A percentile compares a stretch with the other conserved stretches of the same genome.
Conservation (phyloP, 1,140 invertebrate genomes). For the Drosophila grimshawi region DNA sequence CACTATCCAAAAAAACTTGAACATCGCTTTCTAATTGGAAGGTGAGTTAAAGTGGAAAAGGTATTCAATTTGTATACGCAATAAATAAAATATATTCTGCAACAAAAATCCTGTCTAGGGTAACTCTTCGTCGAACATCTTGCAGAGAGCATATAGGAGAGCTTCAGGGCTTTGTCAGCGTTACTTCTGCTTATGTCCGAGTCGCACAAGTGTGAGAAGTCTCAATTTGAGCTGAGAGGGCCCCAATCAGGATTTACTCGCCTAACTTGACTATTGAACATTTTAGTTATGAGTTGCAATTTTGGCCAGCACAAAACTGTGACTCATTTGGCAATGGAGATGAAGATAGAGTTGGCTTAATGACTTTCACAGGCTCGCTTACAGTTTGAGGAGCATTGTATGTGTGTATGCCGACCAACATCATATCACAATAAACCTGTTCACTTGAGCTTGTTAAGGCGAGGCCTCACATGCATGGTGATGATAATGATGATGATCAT, state of each 20-base stretch:
- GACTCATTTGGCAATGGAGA: conserved; percentile 12
- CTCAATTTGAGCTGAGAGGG: not conserved
- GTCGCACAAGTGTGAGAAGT: conserved; percentile 16
- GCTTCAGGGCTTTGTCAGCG: conserved; percentile 1
- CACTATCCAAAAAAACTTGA: no score
- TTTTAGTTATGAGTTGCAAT: conserved; percentile 33
- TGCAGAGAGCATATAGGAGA: not conserved
- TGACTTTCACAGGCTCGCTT: conserved; percentile 19
- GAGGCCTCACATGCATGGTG: conserved; percentile 52
- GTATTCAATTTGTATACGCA: no score
- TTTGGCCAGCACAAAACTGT: conserved; percentile 1
- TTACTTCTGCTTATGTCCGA: no score
- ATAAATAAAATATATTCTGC: no score
- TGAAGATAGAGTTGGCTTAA: not conserved
- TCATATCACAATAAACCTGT: conserved; percentile 78
- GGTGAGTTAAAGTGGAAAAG: no score
- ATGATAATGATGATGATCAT: conserved; percentile 27
- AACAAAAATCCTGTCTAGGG: not conserved
- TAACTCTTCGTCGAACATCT: not conserved
- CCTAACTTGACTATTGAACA: conserved; percentile 12
- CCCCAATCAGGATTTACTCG: not conserved
- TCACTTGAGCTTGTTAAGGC: conserved; percentile 75
- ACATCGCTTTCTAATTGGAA: no score
- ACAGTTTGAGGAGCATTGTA: conserved; percentile 40
- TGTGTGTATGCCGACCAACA: conserved; percentile 9